Percentiles rank a stretch among this genome's conserved stretches.
phyloP scores from a whole-genome alignment of 2,113 vertebrate genomes.

The Parotia lawesii region DNA sequence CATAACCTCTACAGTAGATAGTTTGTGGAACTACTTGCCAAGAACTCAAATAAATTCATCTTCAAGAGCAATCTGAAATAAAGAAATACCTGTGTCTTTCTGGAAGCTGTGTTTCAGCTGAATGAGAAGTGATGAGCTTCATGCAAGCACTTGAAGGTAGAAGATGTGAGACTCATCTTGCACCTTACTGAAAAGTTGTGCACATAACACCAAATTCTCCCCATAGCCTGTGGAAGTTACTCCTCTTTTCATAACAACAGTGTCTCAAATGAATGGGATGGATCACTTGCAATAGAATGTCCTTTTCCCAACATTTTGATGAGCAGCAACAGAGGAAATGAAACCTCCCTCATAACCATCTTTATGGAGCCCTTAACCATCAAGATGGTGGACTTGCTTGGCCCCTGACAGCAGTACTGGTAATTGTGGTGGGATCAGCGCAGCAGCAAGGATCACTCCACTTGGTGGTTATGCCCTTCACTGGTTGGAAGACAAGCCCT shows the following conservation, averaged over 20 bases:
- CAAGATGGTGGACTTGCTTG: accelerated
- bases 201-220: background rate
- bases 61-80: background rate
- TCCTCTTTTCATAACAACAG: background rate
- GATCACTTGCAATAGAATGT: background rate
- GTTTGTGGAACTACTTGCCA: background rate
- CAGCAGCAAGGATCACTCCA: background rate
- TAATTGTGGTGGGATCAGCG: background rate
- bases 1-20: accelerated
- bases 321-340: background rate
- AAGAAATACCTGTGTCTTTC: background rate
- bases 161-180: background rate
- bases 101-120: background rate
- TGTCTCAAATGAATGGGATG: background rate
- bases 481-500: background rate
- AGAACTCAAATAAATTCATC: background rate
- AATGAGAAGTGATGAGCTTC: background rate
- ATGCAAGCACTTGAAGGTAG: background rate
- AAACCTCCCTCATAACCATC: background rate
- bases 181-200: background rate
- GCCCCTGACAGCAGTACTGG: background rate
- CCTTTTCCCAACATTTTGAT: background rate
- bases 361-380: background rate
- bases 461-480: background rate
- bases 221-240: background rate